Evolutionary conservation across 2,113 vertebrate species (phyloP).

Genomic region (Jacana jacana): DNA sequence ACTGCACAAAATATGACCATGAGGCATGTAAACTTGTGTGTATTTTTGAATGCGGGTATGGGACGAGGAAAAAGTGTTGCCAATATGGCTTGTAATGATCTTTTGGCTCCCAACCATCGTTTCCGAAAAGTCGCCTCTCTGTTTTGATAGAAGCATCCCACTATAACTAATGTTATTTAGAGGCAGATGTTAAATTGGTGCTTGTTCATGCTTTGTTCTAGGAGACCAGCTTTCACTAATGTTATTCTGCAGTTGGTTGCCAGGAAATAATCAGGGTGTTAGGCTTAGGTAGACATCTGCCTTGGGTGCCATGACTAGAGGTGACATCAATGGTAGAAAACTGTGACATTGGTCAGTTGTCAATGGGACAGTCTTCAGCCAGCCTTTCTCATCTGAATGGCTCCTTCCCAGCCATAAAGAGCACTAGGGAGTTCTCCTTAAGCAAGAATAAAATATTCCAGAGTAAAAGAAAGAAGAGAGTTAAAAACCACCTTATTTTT

Average conservation of each 20-base stretch:
- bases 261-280: constrained; percentile 4
- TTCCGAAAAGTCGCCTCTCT: constrained; percentile 28
- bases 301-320: background rate
- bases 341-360: background rate
- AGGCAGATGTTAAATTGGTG: background rate
- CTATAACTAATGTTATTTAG: constrained; percentile 8
- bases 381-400: background rate
- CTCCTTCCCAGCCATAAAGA: background rate
- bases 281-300: background rate
- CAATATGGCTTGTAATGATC: constrained; percentile 56
- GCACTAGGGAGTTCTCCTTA: background rate
- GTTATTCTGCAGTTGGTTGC: background rate
- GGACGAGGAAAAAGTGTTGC: background rate
- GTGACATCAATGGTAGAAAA: background rate
- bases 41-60: background rate
- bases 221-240: background rate
- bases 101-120: constrained; percentile 42
- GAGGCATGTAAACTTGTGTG: constrained; percentile 62
- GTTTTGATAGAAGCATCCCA: constrained; percentile 21
- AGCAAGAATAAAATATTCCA: background rate
- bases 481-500: background rate
- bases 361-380: background rate
- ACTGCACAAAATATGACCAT: constrained; percentile 68
- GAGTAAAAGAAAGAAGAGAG: background rate
- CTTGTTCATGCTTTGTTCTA: background rate